Conservation (phyloP, 2,797 vertebrate species). For the Gobionotothen gibberifrons region DNA sequence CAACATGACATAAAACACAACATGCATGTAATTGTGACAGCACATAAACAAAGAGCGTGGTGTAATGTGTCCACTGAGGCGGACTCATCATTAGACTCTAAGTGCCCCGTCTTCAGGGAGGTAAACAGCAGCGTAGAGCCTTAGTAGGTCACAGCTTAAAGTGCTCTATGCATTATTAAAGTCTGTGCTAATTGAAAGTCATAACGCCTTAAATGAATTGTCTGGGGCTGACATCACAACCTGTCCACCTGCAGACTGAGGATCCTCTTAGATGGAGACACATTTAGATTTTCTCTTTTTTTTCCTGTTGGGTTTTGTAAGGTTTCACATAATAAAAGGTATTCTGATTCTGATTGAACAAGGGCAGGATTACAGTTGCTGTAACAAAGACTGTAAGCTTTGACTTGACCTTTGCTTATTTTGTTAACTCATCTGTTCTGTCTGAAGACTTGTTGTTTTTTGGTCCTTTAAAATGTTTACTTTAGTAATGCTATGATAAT, state of each 20-base stretch:
- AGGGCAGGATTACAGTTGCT: neutral
- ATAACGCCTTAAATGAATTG: constrained; percentile 75
- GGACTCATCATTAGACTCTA: constrained; percentile 58
- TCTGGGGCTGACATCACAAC: constrained; percentile 57
- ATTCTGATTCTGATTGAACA: constrained; percentile 7
- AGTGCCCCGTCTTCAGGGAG: constrained; percentile 55
- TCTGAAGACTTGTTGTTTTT: neutral
- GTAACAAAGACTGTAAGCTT: constrained; percentile 6
- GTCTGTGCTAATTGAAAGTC: constrained; percentile 78
- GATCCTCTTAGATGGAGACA: constrained; percentile 22
- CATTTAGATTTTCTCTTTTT: constrained; percentile 38
- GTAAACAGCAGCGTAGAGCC: constrained; percentile 67
- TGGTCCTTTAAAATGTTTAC: neutral
- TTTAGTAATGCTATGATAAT: neutral
- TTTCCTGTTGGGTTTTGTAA: neutral
- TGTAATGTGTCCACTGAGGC: constrained; percentile 60
- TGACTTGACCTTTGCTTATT: constrained; percentile 5
- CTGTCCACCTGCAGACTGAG: constrained; percentile 24
- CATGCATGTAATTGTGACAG: constrained; percentile 28
- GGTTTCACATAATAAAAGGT: neutral
- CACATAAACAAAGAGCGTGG: constrained; percentile 52
- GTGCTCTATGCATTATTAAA: constrained; percentile 76
- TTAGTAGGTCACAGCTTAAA: constrained; percentile 65
- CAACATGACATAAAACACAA: constrained; percentile 27
- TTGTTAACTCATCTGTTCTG: neutral